These are phyloP conservation scores for Amphiduros pacificus DNA, from an alignment of 2,888 invertebrate genomes.

Conservation along the genomic window DNA sequence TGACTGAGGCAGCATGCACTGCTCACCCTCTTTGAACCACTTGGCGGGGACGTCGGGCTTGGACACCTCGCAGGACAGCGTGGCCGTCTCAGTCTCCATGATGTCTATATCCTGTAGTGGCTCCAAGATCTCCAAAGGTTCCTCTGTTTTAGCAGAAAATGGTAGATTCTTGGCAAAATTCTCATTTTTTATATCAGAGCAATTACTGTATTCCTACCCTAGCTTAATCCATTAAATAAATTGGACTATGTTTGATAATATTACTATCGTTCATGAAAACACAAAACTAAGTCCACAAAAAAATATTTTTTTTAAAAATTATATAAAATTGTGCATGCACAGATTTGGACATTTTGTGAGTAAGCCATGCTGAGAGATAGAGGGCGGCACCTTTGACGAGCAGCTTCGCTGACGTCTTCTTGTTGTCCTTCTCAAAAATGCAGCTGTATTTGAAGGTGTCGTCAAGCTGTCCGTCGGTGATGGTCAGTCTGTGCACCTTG, in stretches of 20 bases:
- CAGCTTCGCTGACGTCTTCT: conserved; percentile 47
- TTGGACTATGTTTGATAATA: too few relatives aligned
- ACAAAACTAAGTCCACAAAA: too few relatives aligned
- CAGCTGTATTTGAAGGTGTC: conserved; percentile 31
- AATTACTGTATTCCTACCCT: too few relatives aligned
- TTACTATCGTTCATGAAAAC: too few relatives aligned
- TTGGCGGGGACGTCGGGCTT: conserved; percentile 75
- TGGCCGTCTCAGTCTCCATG: conserved; percentile 35
- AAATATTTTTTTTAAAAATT: too few relatives aligned
- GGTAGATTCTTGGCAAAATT: too few relatives aligned
- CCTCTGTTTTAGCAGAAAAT: too few relatives aligned
- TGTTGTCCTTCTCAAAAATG: conserved; percentile 40
- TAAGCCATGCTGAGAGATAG: neutral
- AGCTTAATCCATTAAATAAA: too few relatives aligned
- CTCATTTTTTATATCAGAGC: too few relatives aligned
- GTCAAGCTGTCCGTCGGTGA: conserved; percentile 14
- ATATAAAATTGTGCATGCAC: too few relatives aligned
- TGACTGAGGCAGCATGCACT: too few relatives aligned
- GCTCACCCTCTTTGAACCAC: conserved; percentile 82
- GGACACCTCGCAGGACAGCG: conserved; percentile 73
- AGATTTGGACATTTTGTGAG: too few relatives aligned
- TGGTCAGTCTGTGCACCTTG: conserved; percentile 15
- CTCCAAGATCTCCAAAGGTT: conserved; percentile 38
- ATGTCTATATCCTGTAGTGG: conserved; percentile 38
- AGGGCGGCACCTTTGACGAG: conserved; percentile 41